Percentiles rank a stretch among this genome's conserved stretches.
phyloP scores from a whole-genome alignment of 2,113 vertebrate genomes.

The Myiopsitta monachus region DNA sequence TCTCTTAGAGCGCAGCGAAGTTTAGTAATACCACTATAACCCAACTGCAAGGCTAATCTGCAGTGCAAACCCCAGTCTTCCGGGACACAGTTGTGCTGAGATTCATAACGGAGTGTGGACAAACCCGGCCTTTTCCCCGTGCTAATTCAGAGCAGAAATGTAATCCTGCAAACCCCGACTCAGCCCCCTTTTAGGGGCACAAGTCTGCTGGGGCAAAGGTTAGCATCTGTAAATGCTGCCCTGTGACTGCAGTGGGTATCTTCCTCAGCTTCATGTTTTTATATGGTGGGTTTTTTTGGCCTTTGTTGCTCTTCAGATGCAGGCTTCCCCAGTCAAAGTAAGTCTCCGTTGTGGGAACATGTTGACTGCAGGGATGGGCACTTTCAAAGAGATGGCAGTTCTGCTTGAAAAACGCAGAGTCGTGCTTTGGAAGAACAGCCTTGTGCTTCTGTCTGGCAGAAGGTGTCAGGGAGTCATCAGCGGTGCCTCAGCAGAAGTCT shows the following conservation, averaged over 20 bases:
- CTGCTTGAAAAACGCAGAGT: not conserved
- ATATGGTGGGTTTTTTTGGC: not conserved
- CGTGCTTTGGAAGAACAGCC: not conserved
- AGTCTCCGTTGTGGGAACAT: not conserved
- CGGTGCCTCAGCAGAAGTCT: not conserved
- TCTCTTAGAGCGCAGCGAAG: not conserved
- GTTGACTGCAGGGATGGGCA: not conserved
- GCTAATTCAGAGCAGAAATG: not conserved
- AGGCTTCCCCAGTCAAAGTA: not conserved
- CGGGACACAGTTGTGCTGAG: not conserved
- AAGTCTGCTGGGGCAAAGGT: not conserved
- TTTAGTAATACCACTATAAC: not conserved
- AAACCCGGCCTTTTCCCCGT: not conserved
- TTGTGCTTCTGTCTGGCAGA: not conserved
- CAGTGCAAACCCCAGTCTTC: not conserved
- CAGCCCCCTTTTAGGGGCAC: not conserved
- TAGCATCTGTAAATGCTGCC: not conserved
- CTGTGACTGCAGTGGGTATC: not conserved
- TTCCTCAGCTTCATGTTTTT: not conserved
- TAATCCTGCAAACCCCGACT: not conserved
- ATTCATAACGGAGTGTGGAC: not conserved
- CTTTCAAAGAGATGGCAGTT: not conserved
- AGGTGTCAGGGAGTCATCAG: not conserved
- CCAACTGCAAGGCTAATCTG: accelerated
- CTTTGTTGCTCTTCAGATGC: not conserved